Conservation (phyloP, 2,797 vertebrate species). For the Carduelis carduelis region DNA sequence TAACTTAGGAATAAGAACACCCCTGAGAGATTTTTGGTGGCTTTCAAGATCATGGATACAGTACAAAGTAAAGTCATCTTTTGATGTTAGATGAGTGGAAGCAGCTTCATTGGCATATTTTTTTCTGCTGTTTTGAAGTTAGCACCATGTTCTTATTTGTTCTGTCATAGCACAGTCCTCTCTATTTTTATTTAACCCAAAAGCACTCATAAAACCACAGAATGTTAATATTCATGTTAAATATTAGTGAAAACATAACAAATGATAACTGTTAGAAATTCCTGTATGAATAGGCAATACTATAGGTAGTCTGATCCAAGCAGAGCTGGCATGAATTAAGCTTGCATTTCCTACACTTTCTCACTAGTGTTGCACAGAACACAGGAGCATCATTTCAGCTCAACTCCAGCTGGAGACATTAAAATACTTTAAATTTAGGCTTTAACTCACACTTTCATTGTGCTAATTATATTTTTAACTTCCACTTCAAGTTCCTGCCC, state of each 20-base stretch:
- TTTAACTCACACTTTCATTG: neutral
- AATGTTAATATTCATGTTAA: slow-evolving; percentile 17
- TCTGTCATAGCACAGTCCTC: neutral
- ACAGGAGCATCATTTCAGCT: neutral
- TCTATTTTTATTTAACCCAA: slow-evolving; percentile 50
- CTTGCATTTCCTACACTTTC: neutral
- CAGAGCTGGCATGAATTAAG: neutral
- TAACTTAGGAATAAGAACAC: slow-evolving; percentile 53
- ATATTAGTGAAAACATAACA: neutral
- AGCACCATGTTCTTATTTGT: slow-evolving; percentile 28
- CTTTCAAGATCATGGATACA: slow-evolving; percentile 60
- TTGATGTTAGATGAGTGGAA: slow-evolving; percentile 60
- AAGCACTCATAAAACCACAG: neutral
- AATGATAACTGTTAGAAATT: neutral
- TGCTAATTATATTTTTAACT: neutral
- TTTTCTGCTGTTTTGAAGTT: slow-evolving; percentile 56
- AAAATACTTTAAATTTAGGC: neutral
- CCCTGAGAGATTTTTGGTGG: slow-evolving; percentile 9
- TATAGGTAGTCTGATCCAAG: neutral
- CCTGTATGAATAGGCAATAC: neutral
- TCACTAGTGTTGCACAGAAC: neutral
- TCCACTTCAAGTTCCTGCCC: neutral
- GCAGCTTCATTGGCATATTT: slow-evolving; percentile 21
- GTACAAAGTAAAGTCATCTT: slow-evolving; percentile 63
- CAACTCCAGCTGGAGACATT: neutral